Base-by-base conservation (phyloP, 2,797 vertebrate genomes). In the Pteropus rufus region DNA sequence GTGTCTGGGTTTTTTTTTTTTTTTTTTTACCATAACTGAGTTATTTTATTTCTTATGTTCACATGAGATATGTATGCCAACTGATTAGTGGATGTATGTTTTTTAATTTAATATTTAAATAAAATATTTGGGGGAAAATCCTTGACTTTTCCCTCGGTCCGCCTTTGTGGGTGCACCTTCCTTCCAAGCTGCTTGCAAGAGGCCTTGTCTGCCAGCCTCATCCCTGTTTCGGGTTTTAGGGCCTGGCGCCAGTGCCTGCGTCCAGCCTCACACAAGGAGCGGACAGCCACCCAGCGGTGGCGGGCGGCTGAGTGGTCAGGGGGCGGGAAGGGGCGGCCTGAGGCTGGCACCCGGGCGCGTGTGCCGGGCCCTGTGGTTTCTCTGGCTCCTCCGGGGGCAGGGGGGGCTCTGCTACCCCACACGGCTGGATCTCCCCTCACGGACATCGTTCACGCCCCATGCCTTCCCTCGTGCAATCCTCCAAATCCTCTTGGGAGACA, bases 61-160 rank as follows among this genome's bases (percentile, higher is more conserved):
- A 98, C 98, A 97, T 97, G 98, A 98, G 97, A 98, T 96, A 96
- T 96, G 98, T 98, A 98, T 97, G 98, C 98, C 98, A 97, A 98
- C 98, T 98, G 97, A 98, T 98, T 98, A 98, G 98, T 97, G n/a
- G 54, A 97, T 98, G 98, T 98, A 98, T 98, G 96, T 96, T 97
- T 97, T 98, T 97, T 98, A 98, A 99, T 98, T 99, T 99, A 99
- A 98, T 98, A 99, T 98, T 98, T 98, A 99, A 99, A 99, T 99
- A 98, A 98, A 98, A 98, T 56, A 62, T 97, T 94, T 87, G 84
- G 58, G 94, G 76, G 12, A 58, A 96, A 39, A 89, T 36, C n/a
- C 49, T 91, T n/a, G 77, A 24, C 19, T 16, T 46, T 65, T 49
- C 56, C n/a, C 64, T 39, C 0, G 4, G 24, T 84, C 62, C 23